Conservation (phyloP, 2,797 vertebrate genomes). For the Caiman crocodilus region DNA sequence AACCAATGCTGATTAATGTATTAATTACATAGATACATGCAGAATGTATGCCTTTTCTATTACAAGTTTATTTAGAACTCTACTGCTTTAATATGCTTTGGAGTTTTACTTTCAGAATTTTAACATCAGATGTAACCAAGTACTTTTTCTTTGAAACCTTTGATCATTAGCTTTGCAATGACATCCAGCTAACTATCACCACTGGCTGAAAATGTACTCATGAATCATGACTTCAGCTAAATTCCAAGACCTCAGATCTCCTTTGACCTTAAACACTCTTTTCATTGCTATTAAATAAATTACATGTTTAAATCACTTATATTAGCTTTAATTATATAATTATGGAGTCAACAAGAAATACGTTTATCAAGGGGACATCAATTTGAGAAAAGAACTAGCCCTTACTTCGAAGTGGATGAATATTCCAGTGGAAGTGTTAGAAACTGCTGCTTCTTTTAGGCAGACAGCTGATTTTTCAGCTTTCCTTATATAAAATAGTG, state of each 20-base stretch:
- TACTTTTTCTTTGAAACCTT: slow-evolving; percentile 27
- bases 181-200: slow-evolving; percentile 59
- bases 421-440: slow-evolving; percentile 1
- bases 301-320: slow-evolving; percentile 73
- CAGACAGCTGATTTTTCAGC: not conserved
- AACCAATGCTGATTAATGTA: not conserved
- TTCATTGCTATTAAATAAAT: slow-evolving; percentile 76
- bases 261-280: slow-evolving; percentile 71
- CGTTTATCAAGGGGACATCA: slow-evolving; percentile 60
- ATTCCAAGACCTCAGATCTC: slow-evolving; percentile 64
- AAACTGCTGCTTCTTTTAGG: not conserved
- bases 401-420: slow-evolving; percentile 29
- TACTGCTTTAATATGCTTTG: not conserved
- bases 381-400: slow-evolving; percentile 52
- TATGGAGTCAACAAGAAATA: slow-evolving; percentile 70
- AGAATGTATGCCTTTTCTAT: not conserved
- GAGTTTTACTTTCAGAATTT: slow-evolving; percentile 18
- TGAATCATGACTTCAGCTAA: slow-evolving; percentile 63
- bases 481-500: not conserved
- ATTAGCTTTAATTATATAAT: slow-evolving; percentile 76
- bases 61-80: not conserved
- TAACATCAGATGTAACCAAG: slow-evolving; percentile 6
- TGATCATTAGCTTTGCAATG: slow-evolving; percentile 62
- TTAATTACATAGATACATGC: not conserved
- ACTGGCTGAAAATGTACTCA: slow-evolving; percentile 56